Evolutionary conservation across 2,888 invertebrate species (phyloP).

Genomic region (Panzeria rudis): DNA sequence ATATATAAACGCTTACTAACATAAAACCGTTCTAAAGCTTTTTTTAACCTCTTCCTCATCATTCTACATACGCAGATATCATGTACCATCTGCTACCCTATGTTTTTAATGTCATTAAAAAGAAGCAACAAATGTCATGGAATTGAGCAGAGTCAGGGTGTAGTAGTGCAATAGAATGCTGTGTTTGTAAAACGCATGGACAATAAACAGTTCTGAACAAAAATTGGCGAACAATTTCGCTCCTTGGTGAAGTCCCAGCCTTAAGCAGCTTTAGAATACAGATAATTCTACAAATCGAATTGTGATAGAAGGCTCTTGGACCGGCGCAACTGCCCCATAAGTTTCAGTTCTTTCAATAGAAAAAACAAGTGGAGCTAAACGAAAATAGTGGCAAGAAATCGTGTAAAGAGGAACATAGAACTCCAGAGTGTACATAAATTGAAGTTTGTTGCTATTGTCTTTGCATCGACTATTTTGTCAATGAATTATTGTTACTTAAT

Average conservation of each 20-base stretch:
- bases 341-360: too few relatives aligned
- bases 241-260: not conserved
- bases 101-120: slow-evolving; percentile 30
- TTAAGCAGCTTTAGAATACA: not conserved
- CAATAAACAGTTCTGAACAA: not conserved
- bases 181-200: slow-evolving; percentile 2
- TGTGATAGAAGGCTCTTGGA: too few relatives aligned
- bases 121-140: slow-evolving; percentile 42
- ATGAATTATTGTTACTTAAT: too few relatives aligned
- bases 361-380: too few relatives aligned
- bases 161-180: not conserved
- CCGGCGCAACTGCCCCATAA: too few relatives aligned
- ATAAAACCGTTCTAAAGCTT: not conserved
- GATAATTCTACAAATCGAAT: too few relatives aligned
- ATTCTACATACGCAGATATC: not conserved
- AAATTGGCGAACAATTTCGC: not conserved
- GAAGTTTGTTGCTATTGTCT: too few relatives aligned
- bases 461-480: too few relatives aligned
- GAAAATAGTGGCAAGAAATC: too few relatives aligned
- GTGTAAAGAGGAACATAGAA: too few relatives aligned
- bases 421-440: too few relatives aligned
- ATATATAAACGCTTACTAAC: not conserved
- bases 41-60: not conserved
- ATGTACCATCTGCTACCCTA: not conserved
- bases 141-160: not conserved